Percentiles rank a stretch among this genome's conserved stretches.
Evolutionary conservation across 2,113 vertebrate genomes (phyloP).

Genomic region (Oreochromis aureus): DNA sequence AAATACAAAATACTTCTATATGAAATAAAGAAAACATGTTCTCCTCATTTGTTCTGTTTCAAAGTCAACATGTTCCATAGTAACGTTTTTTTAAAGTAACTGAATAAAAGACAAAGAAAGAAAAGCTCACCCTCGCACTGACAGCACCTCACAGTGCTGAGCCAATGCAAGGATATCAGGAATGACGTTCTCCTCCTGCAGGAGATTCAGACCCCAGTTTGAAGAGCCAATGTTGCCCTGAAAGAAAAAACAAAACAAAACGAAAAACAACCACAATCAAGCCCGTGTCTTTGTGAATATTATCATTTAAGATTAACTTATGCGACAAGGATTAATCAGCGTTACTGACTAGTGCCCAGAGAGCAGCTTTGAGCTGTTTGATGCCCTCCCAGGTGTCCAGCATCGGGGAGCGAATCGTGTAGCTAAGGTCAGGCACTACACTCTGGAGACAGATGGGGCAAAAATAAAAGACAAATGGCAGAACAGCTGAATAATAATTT

Average conservation of each 20-base stretch:
- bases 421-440: slow-evolving; percentile 92
- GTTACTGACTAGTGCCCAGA: slow-evolving; percentile 91
- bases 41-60: not conserved
- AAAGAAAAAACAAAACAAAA: slow-evolving; percentile 9
- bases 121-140: slow-evolving; percentile 85
- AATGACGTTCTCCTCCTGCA: slow-evolving; percentile 96
- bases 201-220: slow-evolving; percentile 96
- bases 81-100: not conserved
- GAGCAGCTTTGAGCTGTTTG: slow-evolving; percentile 94
- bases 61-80: not conserved
- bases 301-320: not conserved
- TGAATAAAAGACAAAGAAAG: not conserved
- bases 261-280: not conserved
- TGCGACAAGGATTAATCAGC: not conserved
- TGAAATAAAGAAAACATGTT: not conserved
- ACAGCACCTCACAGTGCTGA: slow-evolving; percentile 93
- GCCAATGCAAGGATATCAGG: slow-evolving; percentile 91
- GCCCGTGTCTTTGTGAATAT: not conserved
- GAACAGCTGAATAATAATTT: not conserved
- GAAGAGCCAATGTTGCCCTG: slow-evolving; percentile 98
- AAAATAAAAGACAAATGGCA: not conserved
- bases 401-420: slow-evolving; percentile 88
- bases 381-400: slow-evolving; percentile 99
- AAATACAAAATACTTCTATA: not conserved
- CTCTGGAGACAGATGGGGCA: slow-evolving; percentile 67